Base-by-base conservation (phyloP, 2,113 vertebrate genomes). In the Gopherus flavomarginatus region DNA sequence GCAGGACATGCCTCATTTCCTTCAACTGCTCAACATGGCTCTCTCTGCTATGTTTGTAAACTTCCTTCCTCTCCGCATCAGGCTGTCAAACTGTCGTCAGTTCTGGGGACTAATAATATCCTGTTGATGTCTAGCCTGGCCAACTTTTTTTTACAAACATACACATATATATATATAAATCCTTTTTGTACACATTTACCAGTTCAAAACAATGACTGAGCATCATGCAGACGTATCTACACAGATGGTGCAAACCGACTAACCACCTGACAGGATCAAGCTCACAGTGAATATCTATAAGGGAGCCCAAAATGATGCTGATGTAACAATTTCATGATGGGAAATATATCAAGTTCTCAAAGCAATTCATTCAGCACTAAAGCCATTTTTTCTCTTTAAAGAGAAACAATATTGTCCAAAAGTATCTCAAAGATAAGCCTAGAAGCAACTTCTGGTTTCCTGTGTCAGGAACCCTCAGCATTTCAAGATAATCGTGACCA, bases 1-100 rank as follows among this genome's bases (percentile, higher is more conserved):
- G 98, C 98, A 98, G 98, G 98, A 98, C 96, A 52, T 98, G 98
- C 96, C 98, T 98, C 98, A 98, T 98, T 98, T 98, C 98, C 98
- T 98, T 94, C 95, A 95, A 94, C 95, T 22, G 80, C 96, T 98
- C 97, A 89, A 92, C 97, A 92, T 80, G 95, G 97, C 96, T 95
- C 96, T 95, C 97, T 83, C 95, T 83, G 88, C 98, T 97, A 97
- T 96, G 97, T 97, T 97, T 91, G 97, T 98, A 97, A 96, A 97
- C 96, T 98, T 98, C 98, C 98, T 98, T 98, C 98, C 98, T 98
- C 97, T 93, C 81, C 69, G 14, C 97, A 96, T 93, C 97, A 95
- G 93, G 92, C 97, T 97, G 93, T 96, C 97, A 97, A 96, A 97
- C 96, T 97, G 97, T 97, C 97, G 91, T 98, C 98, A 98, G 98